Conservation (phyloP, 2,888 invertebrate genomes). For the Autographa pulchrina region DNA sequence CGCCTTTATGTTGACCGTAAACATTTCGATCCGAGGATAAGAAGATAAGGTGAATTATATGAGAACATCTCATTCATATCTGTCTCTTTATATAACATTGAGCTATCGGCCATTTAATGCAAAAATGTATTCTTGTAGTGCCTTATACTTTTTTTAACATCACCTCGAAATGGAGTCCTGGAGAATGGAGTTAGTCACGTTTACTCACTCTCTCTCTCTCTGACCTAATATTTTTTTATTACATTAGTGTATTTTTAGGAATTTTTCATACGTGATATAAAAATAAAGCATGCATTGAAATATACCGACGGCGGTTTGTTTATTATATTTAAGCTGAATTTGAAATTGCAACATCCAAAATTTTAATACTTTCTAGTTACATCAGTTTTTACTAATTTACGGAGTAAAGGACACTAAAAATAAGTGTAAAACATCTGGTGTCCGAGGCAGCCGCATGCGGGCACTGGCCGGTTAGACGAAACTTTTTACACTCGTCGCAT, state of each 20-base stretch:
- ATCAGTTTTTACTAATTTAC: too few species aligned
- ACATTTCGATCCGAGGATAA: constrained; percentile 49
- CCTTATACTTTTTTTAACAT: background rate
- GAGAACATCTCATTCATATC: constrained; percentile 25
- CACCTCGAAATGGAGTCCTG: too few species aligned
- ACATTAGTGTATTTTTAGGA: too few species aligned
- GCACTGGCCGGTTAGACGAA: background rate
- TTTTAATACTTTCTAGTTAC: too few species aligned
- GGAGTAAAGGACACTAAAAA: background rate
- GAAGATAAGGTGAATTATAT: constrained; percentile 38
- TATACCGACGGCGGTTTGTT: too few species aligned
- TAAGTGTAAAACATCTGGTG: background rate
- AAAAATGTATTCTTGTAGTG: constrained; percentile 2
- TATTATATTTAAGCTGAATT: too few species aligned
- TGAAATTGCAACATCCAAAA: too few species aligned
- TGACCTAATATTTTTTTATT: too few species aligned
- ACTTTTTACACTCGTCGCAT: background rate
- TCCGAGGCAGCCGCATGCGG: constrained; percentile 1
- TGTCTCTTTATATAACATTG: background rate
- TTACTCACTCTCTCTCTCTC: too few species aligned
- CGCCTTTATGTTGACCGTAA: constrained; percentile 50
- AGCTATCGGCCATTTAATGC: background rate
- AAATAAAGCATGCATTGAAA: too few species aligned
- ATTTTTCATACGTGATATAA: too few species aligned
- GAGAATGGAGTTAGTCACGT: too few species aligned